Evolutionary conservation across 2,113 vertebrate genomes (phyloP), one percentile per base, ranked within the genome.

Genomic region (Carassius carassius): DNA sequence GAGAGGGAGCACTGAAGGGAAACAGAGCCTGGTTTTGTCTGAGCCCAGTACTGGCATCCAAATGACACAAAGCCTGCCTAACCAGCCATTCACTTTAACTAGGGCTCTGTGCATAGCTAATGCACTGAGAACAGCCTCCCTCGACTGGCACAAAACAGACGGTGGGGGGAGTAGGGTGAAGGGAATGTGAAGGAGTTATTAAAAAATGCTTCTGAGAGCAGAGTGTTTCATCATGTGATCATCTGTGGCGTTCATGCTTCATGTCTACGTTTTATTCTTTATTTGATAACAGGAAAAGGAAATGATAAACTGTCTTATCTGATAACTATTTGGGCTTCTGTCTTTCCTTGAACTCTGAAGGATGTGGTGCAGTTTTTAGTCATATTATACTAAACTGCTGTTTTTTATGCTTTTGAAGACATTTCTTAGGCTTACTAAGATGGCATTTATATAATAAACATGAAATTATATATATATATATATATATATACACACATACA

Each of bases 71-170:
- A 93, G 92, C 84, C 84, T 37, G 84, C 90, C 91, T 92, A 93
- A 92, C 89, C 87, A 92, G 89, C 88, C 89, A 81, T 89, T 89
- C 91, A 91, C 89, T 84, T 73, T 74, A 86, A 49, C 83, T 78
- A 44, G 81, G 74, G 82, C 77, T 81, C 76, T 90, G 91, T 93
- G 93, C 92, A 94, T 93, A 91, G 79, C 89, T 91, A 93, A 94
- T 92, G 84, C 63, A 78, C 37, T 14, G 72, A 81, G 67, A 73
- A 60, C 32, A 73, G 63, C 67, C 29, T 63, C 72, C 75, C 25
- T 54, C 21, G 23, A 73, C 49, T 1, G 5, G 47, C 19, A 65
- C 51, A 73, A 19, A 54, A 69, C 29, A 75, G 25, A 25, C n/a
- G 23, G 2, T 29, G 72, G 58, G 63, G 47, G 11, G 58, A 56